Evolutionary conservation across 35 echinoderm and acorn worm genomes (phyloP), one percentile per base, ranked within the genome.

Genomic region (Acanthaster planci): DNA sequence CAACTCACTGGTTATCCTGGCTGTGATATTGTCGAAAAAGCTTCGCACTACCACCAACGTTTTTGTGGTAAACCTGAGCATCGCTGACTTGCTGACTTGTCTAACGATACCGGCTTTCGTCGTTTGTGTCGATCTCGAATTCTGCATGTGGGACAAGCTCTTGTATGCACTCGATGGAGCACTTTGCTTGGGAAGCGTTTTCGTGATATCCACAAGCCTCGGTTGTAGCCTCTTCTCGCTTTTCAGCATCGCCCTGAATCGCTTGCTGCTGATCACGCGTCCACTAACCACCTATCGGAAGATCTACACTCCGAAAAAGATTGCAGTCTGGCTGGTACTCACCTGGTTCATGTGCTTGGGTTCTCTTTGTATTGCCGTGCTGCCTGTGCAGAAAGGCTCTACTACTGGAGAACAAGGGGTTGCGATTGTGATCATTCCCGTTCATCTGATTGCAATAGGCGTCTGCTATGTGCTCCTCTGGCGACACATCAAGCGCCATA

Each of bases 1-100:
- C n/a, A n/a, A n/a, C n/a, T n/a, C 80, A 9, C 44, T 96, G 26
- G 93, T 96, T 15, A 84, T 96, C 52, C 30, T 91, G 2, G 52
- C 72, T 14, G 72, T 77, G 10, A 15, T 77, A 17, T 8, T 30
- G 72, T 77, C 72, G 17, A 14, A 32, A 10, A 77, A 77, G 34
- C 72, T 77, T 32, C 72, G 72, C 17, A 77, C 72, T 32, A 77
- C 29, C 72, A 77, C 72, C 72, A 77, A 77, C 29, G 29, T 30
- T 9, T 77, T 77, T 77, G n/a, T n/a, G n/a, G n/a, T n/a, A n/a
- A n/a, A n/a, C n/a, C n/a, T n/a, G n/a, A n/a, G n/a, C n/a, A n/a
- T 77, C 10, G 72, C 72, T 9, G 72, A 77, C 29, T 32, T 77
- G 10, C 10, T 77, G 12, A 32, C 72, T 15, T 21, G 72, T 32